Conservation (phyloP, 2,113 vertebrate species). For the Chaetura pelagica region DNA sequence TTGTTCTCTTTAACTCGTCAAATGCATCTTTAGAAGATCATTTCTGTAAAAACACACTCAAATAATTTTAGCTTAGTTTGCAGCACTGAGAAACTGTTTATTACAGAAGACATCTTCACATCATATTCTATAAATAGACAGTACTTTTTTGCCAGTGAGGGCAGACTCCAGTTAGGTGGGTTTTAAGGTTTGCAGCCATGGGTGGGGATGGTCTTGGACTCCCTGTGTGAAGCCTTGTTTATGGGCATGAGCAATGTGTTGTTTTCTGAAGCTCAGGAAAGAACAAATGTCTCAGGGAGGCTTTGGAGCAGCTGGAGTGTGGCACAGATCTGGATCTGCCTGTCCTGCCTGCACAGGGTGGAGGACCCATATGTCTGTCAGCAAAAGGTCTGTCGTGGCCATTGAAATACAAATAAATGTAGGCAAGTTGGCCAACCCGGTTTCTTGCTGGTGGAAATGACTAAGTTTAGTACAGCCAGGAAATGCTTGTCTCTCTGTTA, state of each 20-base stretch:
- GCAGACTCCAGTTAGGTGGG: neutral
- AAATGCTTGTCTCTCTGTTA: neutral
- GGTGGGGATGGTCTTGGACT: no score
- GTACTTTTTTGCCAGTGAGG: no score
- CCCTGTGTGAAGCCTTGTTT: neutral
- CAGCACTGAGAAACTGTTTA: neutral
- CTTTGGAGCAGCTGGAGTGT: neutral
- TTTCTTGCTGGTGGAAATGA: neutral
- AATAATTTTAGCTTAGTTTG: neutral
- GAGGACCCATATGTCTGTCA: neutral
- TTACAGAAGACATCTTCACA: neutral
- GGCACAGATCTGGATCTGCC: neutral
- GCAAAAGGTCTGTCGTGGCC: neutral
- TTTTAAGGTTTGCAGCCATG: neutral
- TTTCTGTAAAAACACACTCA: neutral
- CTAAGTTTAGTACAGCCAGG: neutral
- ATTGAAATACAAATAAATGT: accelerated
- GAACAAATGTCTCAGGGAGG: neutral
- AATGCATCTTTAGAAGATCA: neutral
- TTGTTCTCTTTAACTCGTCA: slow-evolving; percentile 17
- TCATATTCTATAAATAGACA: neutral
- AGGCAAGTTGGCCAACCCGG: neutral
- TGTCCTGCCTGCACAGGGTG: neutral
- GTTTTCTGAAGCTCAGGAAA: accelerated
- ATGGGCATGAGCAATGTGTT: accelerated